phyloP scores from a whole-genome alignment of 2,888 invertebrate species.

The Lingula anatina region DNA sequence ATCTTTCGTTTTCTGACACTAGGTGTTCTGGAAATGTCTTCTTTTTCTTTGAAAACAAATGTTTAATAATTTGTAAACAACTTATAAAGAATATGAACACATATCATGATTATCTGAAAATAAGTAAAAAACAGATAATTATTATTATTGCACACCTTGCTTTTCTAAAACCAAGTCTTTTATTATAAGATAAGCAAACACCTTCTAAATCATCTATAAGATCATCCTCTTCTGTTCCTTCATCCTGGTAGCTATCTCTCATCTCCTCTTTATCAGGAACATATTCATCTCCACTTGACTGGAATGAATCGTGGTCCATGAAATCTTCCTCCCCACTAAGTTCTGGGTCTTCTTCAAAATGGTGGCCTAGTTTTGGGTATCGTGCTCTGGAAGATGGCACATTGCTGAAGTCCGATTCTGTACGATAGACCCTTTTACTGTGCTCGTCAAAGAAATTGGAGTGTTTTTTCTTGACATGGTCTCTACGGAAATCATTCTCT shows the following conservation, averaged over 20 bases:
- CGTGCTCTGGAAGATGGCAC: neutral
- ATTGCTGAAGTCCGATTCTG: slow-evolving; percentile 14
- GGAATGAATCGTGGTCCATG: too few species aligned
- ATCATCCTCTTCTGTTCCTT: slow-evolving; percentile 24
- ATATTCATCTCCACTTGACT: slow-evolving; percentile 11
- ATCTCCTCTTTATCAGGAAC: slow-evolving; percentile 13
- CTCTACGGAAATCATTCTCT: neutral
- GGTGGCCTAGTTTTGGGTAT: slow-evolving; percentile 9
- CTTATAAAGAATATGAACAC: neutral
- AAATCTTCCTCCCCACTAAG: slow-evolving; percentile 3
- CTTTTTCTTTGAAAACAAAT: neutral
- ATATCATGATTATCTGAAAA: neutral
- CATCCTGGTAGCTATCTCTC: slow-evolving; percentile 21
- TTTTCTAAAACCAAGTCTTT: neutral
- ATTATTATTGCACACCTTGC: neutral
- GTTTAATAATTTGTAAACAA: neutral
- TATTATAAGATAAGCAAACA: too few species aligned
- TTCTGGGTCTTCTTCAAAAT: slow-evolving; percentile 16
- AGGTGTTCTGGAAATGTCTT: neutral
- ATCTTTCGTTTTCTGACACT: neutral
- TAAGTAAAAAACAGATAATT: neutral
- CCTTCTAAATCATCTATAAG: neutral
- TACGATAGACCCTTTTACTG: slow-evolving; percentile 14
- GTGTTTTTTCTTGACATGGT: neutral
- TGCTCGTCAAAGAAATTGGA: slow-evolving; percentile 22